phyloP scores from a whole-genome alignment of 2,113 vertebrate species.

The Mobula hypostoma region DNA sequence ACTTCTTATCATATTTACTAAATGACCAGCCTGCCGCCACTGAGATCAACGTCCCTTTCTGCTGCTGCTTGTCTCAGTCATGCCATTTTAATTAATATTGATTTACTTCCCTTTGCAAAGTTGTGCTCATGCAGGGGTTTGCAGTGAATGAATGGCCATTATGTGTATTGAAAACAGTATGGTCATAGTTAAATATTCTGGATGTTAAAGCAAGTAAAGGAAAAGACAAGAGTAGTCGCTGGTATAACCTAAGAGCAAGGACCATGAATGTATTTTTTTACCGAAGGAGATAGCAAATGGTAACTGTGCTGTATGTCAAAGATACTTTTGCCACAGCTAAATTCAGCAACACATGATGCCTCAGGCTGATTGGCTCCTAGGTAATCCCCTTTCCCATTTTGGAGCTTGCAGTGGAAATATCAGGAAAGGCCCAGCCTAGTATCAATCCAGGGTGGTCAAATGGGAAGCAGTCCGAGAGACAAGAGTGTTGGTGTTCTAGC shows the following conservation, averaged over 20 bases:
- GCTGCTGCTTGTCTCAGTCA: conserved; percentile 58
- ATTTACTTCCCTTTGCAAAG: conserved; percentile 71
- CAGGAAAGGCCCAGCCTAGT: no score
- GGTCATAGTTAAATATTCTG: background rate
- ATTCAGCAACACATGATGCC: no score
- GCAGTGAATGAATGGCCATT: background rate
- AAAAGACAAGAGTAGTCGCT: background rate
- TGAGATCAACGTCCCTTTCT: conserved; percentile 55
- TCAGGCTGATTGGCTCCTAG: no score
- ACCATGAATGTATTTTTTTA: no score
- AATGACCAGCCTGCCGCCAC: conserved; percentile 63
- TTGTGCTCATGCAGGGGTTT: conserved; percentile 46
- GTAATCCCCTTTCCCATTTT: no score
- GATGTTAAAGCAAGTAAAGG: background rate
- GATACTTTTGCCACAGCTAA: no score
- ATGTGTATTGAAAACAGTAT: background rate
- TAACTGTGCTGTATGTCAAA: no score
- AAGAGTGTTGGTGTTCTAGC: no score
- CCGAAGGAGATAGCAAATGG: no score
- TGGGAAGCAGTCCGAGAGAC: no score
- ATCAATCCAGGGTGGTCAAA: no score
- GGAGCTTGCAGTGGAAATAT: no score
- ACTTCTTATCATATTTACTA: conserved; percentile 67
- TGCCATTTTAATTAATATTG: conserved; percentile 87
- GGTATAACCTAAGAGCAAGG: background rate